A percentile compares a stretch with the other conserved stretches of the same genome.
These are phyloP conservation scores for Nemotelus nigrinus DNA, from an alignment of 2,888 invertebrate genomes.

Conservation along the genomic window DNA sequence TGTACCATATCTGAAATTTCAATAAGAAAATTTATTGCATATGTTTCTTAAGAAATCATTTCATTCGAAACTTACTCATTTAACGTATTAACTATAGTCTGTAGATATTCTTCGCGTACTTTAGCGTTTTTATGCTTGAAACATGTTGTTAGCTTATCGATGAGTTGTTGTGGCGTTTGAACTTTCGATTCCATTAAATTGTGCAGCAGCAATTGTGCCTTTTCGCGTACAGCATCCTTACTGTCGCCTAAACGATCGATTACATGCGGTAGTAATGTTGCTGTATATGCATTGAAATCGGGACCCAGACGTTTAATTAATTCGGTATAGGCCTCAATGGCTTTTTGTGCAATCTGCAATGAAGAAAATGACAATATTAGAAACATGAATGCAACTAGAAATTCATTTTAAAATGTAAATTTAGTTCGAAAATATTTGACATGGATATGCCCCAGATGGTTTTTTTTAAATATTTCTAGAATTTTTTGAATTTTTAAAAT, in stretches of 20 bases:
- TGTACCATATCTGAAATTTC: constrained; percentile 79
- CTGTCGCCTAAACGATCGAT: constrained; percentile 79
- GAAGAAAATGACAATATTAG: constrained; percentile 42
- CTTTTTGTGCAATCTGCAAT: constrained; percentile 89
- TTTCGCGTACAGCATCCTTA: constrained; percentile 75
- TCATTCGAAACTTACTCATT: constrained; percentile 74
- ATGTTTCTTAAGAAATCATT: not conserved
- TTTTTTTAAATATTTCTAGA: not conserved
- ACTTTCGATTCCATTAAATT: constrained; percentile 80
- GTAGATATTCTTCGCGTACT: constrained; percentile 87
- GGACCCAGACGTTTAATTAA: constrained; percentile 86
- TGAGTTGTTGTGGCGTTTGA: constrained; percentile 73
- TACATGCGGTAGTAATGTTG: constrained; percentile 82
- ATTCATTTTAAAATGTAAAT: too few relatives aligned
- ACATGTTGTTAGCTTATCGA: constrained; percentile 75
- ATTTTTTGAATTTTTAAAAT: too few relatives aligned
- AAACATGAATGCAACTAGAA: too few relatives aligned
- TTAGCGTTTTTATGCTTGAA: constrained; percentile 92
- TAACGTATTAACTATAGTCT: constrained; percentile 82
- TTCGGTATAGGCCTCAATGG: constrained; percentile 86
- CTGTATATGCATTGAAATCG: constrained; percentile 87
- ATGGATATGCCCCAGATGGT: not conserved
- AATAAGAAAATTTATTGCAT: constrained; percentile 37
- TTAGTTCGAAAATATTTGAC: not conserved
- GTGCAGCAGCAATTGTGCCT: constrained; percentile 76